A percentile compares a stretch with the other conserved stretches of the same genome.
phyloP scores from a whole-genome alignment of 2,888 invertebrate genomes.

The Caradrina kadenii region DNA sequence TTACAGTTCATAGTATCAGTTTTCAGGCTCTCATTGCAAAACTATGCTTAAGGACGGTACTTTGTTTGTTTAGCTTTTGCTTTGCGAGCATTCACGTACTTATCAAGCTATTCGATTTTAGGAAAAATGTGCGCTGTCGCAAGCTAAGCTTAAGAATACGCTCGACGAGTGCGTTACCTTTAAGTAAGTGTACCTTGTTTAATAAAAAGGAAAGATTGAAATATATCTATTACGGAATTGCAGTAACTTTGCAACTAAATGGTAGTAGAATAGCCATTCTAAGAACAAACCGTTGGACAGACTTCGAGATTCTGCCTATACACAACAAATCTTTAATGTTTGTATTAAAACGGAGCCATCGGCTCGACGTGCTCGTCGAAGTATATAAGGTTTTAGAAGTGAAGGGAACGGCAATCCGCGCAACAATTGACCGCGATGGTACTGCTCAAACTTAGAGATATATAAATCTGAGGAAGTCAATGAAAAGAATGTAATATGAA shows the following conservation, averaged over 20 bases:
- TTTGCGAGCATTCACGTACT: neutral
- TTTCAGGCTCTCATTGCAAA: neutral
- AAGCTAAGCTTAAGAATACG: too few species aligned
- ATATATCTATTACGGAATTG: too few species aligned
- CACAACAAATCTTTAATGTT: slow-evolving; percentile 8
- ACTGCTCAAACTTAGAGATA: neutral
- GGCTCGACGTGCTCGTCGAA: neutral
- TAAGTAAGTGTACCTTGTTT: neutral
- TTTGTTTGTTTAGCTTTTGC: neutral
- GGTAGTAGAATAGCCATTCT: neutral
- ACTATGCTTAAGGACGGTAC: neutral
- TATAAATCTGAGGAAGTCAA: neutral
- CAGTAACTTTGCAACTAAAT: neutral
- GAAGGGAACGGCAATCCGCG: slow-evolving; percentile 6
- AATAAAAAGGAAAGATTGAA: too few species aligned
- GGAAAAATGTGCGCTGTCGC: too few species aligned
- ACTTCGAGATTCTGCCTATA: neutral
- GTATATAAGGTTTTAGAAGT: slow-evolving; percentile 2
- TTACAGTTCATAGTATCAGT: neutral
- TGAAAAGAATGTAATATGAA: neutral
- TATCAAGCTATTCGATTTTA: too few species aligned
- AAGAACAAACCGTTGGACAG: neutral
- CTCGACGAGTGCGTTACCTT: neutral
- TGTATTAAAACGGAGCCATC: neutral
- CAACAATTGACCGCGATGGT: slow-evolving; percentile 12